These are phyloP conservation scores for Pseudorhombus dupliciocellatus DNA, from an alignment of 2,113 vertebrate genomes.

Conservation along the genomic window DNA sequence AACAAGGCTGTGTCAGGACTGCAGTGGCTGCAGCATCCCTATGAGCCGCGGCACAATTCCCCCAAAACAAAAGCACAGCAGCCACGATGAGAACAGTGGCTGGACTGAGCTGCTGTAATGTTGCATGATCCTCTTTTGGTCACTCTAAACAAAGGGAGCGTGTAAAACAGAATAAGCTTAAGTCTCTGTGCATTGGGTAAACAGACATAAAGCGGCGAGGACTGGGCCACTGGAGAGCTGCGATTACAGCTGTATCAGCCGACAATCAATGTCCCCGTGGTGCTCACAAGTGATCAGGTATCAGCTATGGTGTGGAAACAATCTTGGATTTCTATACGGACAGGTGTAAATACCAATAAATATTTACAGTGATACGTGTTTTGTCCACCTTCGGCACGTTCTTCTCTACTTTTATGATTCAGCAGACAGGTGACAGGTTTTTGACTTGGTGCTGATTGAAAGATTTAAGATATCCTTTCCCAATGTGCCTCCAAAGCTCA, in stretches of 20 bases:
- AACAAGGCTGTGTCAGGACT: conserved; percentile 30
- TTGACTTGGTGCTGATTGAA: not conserved
- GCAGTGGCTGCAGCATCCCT: conserved; percentile 29
- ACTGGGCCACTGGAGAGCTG: not conserved
- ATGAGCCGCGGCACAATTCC: conserved; percentile 36
- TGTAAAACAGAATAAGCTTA: conserved; percentile 21
- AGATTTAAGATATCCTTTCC: not conserved
- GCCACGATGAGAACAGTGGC: conserved; percentile 14
- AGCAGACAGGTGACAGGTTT: not conserved
- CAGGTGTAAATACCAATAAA: not conserved
- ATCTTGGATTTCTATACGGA: not conserved
- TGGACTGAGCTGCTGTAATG: conserved; percentile 19
- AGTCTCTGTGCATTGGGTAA: conserved; percentile 12
- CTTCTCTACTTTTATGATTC: not conserved
- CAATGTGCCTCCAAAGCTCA: too few species aligned
- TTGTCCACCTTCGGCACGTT: not conserved
- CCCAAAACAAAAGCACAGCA: conserved; percentile 27
- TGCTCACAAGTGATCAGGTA: conserved; percentile 27
- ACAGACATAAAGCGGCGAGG: conserved; percentile 35
- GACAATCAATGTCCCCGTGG: conserved; percentile 28
- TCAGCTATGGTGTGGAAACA: conserved; percentile 24
- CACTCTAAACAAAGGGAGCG: conserved; percentile 31
- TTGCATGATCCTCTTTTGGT: conserved; percentile 39
- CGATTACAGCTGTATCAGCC: conserved; percentile 14
- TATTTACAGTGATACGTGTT: not conserved